Conservation (phyloP, 1,140 invertebrate genomes). For the Heliothis virescens region DNA sequence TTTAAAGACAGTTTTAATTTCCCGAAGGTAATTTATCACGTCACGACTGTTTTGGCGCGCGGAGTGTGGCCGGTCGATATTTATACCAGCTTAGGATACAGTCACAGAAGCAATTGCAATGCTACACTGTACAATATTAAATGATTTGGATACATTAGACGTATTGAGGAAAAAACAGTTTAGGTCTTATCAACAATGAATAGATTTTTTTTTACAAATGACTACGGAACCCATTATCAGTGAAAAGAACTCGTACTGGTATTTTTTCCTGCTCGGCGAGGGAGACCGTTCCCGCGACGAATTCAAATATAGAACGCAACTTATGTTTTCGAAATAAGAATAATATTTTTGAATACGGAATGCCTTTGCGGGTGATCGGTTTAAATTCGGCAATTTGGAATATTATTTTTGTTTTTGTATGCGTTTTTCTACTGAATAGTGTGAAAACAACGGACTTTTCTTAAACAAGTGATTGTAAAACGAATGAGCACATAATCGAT, state of each 20-base stretch:
- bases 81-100: slow-evolving; percentile 58
- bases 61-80: slow-evolving; percentile 70
- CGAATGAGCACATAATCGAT: neutral
- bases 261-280: slow-evolving; percentile 62
- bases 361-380: slow-evolving; percentile 82
- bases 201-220: neutral
- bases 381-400: slow-evolving; percentile 62
- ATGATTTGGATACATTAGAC: neutral
- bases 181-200: too few relatives aligned
- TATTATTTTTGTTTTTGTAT: slow-evolving; percentile 24
- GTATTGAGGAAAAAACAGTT: too few relatives aligned
- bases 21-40: slow-evolving; percentile 84
- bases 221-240: slow-evolving; percentile 30
- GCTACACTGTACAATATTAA: neutral
- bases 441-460: neutral
- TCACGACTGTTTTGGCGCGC: slow-evolving; percentile 64
- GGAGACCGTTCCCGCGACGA: slow-evolving; percentile 75
- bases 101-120: neutral
- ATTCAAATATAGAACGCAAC: slow-evolving; percentile 81
- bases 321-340: slow-evolving; percentile 68
- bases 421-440: neutral
- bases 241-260: slow-evolving; percentile 13
- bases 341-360: slow-evolving; percentile 76
- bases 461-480: neutral
- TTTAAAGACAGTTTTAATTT: slow-evolving; percentile 86